phyloP scores from a whole-genome alignment of 1,140 invertebrate species.

The Charaxes varanes region DNA sequence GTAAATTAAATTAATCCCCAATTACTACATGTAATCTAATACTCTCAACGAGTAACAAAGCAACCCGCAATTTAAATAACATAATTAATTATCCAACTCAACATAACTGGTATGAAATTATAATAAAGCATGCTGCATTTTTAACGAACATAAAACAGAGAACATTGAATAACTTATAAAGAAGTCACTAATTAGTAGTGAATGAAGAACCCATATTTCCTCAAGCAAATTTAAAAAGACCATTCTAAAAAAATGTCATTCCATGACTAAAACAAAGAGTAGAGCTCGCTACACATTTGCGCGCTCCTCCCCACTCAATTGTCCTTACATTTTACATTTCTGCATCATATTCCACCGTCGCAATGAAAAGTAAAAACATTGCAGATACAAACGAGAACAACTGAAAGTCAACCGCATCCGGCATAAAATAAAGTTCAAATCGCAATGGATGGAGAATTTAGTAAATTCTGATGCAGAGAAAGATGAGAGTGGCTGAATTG shows the following conservation, averaged over 20 bases:
- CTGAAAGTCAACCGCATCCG: conserved; percentile 20
- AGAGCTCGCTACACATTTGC: conserved; percentile 46
- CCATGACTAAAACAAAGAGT: conserved; percentile 40
- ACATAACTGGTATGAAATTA: too few relatives aligned
- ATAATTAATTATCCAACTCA: too few relatives aligned
- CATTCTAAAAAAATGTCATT: conserved; percentile 21
- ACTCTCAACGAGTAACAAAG: not conserved
- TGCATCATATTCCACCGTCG: conserved; percentile 65
- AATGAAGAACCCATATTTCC: conserved; percentile 22
- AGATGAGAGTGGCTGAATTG: conserved; percentile 63
- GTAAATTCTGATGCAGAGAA: conserved; percentile 58
- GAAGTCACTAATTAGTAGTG: conserved; percentile 17
- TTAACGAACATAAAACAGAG: conserved; percentile 1
- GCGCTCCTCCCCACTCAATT: conserved; percentile 57
- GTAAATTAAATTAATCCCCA: too few relatives aligned
- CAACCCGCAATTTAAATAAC: conserved; percentile 1
- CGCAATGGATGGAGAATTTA: conserved; percentile 20
- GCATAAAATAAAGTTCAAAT: conserved; percentile 17
- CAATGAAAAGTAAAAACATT: conserved; percentile 70
- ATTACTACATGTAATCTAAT: too few relatives aligned
- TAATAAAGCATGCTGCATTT: conserved; percentile 1
- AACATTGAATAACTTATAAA: conserved; percentile 6
- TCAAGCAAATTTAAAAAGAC: conserved; percentile 23
- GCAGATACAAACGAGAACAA: conserved; percentile 28
- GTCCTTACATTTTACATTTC: conserved; percentile 69